Percentiles rank a stretch among this genome's conserved stretches.
These are phyloP conservation scores for Dromococcyx pavoninus DNA, from an alignment of 2,797 vertebrate genomes.

Conservation along the genomic window DNA sequence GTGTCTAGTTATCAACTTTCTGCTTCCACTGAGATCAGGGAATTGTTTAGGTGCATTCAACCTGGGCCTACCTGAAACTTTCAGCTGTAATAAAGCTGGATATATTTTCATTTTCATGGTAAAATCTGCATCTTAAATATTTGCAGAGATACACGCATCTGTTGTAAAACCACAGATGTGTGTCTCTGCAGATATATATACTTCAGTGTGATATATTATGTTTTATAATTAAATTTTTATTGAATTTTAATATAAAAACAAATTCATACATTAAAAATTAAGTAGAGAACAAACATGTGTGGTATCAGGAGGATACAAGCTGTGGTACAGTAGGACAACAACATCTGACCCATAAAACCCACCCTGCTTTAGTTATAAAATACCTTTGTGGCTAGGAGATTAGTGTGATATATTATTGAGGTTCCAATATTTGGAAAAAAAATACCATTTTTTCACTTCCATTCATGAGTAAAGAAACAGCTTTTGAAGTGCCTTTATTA, in stretches of 20 bases:
- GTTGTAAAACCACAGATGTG: slow-evolving; percentile 70
- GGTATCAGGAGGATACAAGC: slow-evolving; percentile 59
- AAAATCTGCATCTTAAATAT: slow-evolving; percentile 52
- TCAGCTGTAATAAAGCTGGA: neutral
- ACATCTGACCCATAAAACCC: slow-evolving; percentile 71
- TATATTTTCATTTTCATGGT: neutral
- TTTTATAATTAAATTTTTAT: slow-evolving; percentile 73
- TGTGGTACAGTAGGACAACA: slow-evolving; percentile 57
- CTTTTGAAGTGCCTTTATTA: neutral
- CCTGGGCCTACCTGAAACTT: slow-evolving; percentile 25
- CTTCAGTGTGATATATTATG: slow-evolving; percentile 62
- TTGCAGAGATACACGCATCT: slow-evolving; percentile 36
- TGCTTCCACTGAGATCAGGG: neutral
- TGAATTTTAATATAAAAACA: slow-evolving; percentile 76
- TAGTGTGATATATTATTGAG: neutral
- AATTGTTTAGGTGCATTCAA: neutral
- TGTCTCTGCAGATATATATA: slow-evolving; percentile 61
- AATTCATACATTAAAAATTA: slow-evolving; percentile 75
- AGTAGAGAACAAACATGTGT: slow-evolving; percentile 68
- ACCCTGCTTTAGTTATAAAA: slow-evolving; percentile 58
- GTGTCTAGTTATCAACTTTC: neutral
- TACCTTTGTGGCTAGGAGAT: slow-evolving; percentile 44
- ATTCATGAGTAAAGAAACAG: neutral
- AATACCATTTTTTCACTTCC: neutral
- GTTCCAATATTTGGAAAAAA: slow-evolving; percentile 8